Percentiles rank a stretch among this genome's conserved stretches.
These are phyloP conservation scores for Anas platyrhynchos DNA, from an alignment of 2,113 vertebrate genomes.

Conservation along the genomic window DNA sequence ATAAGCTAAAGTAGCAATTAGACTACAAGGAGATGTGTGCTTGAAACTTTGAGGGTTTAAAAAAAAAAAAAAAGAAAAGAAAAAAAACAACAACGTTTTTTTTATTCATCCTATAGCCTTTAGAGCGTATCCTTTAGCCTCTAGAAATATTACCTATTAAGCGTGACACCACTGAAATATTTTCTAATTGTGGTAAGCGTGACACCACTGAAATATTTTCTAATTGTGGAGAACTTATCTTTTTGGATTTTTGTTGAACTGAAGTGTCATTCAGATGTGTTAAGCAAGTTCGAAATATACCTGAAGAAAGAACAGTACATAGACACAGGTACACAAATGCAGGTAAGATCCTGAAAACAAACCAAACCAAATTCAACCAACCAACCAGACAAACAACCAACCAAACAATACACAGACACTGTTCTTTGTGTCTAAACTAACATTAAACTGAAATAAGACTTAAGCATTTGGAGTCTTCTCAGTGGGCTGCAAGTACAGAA, in stretches of 20 bases:
- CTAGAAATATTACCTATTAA: neutral
- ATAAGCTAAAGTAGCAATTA: neutral
- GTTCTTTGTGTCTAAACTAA: neutral
- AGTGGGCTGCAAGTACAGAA: neutral
- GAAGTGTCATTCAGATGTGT: neutral
- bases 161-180: neutral
- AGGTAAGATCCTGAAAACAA: neutral
- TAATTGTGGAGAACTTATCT: rapidly evolving
- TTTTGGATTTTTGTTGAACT: neutral
- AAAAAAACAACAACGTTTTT: neutral
- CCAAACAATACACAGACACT: neutral
- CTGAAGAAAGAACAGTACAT: neutral
- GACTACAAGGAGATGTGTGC: neutral
- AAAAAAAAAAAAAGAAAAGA: neutral
- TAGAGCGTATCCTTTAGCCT: neutral
- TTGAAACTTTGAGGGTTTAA: neutral
- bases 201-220: neutral
- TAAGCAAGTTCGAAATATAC: neutral
- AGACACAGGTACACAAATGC: neutral
- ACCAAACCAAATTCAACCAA: neutral
- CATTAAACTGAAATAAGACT: neutral
- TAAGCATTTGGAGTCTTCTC: neutral
- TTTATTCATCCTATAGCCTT: neutral
- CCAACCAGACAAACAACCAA: no score
- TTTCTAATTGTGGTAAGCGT: neutral